A percentile compares a stretch with the other conserved stretches of the same genome.
Conservation (phyloP, 2,797 vertebrate genomes). For the Lerista edwardsae region DNA sequence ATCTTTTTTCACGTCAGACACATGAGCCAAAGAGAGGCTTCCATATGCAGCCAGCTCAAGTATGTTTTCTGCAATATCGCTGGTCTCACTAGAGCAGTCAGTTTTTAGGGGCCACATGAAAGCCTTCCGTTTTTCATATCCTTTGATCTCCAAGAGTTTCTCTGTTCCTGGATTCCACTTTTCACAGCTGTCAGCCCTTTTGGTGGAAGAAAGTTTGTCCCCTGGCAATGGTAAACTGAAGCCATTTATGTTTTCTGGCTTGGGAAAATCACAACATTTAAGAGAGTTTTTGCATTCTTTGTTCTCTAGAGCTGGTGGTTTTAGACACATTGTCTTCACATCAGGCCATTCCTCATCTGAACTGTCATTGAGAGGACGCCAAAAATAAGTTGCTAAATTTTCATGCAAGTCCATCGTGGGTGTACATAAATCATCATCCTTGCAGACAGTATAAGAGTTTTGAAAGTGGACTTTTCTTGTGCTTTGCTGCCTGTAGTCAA, state of each 20-base stretch:
- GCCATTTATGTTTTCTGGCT: not conserved
- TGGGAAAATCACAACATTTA: not conserved
- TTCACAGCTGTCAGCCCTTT: not conserved
- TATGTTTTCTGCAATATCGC: not conserved
- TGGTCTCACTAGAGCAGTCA: not conserved
- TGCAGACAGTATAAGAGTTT: not conserved
- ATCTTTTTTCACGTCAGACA: conserved; percentile 13
- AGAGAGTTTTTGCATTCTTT: not conserved
- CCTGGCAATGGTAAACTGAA: not conserved
- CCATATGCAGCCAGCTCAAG: not conserved
- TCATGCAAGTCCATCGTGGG: not conserved
- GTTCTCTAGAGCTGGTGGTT: not conserved
- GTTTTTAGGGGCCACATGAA: not conserved
- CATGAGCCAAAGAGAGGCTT: not conserved
- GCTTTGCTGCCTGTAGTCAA: not conserved
- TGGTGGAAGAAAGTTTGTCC: not conserved
- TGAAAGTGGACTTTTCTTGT: conserved; percentile 9
- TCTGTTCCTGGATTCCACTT: conserved; percentile 3
- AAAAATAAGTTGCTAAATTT: conserved; percentile 41
- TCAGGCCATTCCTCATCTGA: conserved; percentile 48
- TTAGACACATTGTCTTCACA: not conserved
- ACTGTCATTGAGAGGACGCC: conserved; percentile 26
- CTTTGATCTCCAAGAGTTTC: not conserved
- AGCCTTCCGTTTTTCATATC: not conserved
- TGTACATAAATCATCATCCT: not conserved